These are phyloP conservation scores for Actinemys pallida DNA, from an alignment of 2,113 vertebrate species.

Conservation along the genomic window DNA sequence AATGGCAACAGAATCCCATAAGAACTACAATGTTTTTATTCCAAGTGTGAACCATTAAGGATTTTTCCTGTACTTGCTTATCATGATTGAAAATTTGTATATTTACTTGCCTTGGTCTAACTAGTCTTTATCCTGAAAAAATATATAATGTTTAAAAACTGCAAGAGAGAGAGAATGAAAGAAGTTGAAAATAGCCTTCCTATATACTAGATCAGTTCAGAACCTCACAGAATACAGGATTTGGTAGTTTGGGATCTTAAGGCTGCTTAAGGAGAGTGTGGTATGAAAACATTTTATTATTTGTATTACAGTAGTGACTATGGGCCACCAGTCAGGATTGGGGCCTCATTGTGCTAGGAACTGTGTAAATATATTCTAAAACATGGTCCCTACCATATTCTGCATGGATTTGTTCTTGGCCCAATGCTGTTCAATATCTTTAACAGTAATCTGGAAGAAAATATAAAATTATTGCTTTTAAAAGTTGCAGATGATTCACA, in stretches of 20 bases:
- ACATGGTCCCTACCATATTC: not conserved
- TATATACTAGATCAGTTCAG: not conserved
- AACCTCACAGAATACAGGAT: not conserved
- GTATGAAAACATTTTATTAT: not conserved
- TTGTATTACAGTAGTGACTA: not conserved
- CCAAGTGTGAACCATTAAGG: not conserved
- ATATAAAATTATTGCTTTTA: not conserved
- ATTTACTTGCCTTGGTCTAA: not conserved
- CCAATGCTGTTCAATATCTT: not conserved
- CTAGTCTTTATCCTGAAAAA: not conserved
- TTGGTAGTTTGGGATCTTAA: not conserved
- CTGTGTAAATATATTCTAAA: not conserved
- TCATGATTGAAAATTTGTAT: not conserved
- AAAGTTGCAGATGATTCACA: not conserved
- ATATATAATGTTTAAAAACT: not conserved
- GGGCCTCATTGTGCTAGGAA: not conserved
- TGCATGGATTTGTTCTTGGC: not conserved
- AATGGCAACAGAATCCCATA: not conserved
- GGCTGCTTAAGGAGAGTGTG: not conserved
- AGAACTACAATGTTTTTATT: not conserved
- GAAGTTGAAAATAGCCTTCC: accelerated
- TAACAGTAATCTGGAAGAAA: not conserved
- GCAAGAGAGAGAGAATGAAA: not conserved
- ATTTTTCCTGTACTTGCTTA: not conserved
- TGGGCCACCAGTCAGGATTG: not conserved